Conservation (phyloP, 2,888 invertebrate species). For the Leptopilina drosophilae region DNA sequence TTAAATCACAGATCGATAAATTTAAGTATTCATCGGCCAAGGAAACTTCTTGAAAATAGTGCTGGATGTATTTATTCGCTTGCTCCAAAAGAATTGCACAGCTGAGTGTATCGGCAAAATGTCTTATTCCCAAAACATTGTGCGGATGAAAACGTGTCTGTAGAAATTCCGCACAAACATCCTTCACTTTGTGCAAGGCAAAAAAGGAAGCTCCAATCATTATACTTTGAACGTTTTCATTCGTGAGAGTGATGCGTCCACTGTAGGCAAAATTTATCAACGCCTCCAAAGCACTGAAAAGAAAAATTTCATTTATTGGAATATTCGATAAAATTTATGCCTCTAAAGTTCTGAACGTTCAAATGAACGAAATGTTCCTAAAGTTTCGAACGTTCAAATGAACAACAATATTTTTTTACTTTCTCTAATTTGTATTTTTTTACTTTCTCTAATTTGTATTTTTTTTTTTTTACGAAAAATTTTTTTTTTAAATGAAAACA, state of each 20-base stretch:
- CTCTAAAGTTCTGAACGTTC: no score
- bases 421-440: no score
- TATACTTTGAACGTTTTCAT: constrained; percentile 88
- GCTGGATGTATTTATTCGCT: constrained; percentile 88
- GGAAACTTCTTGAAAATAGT: constrained; percentile 87
- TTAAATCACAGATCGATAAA: constrained; percentile 81
- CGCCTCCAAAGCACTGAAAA: constrained; percentile 84
- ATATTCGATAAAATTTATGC: no score
- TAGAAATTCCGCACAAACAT: constrained; percentile 90
- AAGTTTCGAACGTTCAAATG: no score
- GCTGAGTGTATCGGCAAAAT: constrained; percentile 88
- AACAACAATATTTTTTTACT: no score
- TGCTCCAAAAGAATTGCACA: constrained; percentile 85
- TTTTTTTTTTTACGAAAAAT: no score
- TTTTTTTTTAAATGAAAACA: no score
- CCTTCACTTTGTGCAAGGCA: constrained; percentile 87
- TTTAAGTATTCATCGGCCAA: constrained; percentile 87
- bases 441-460: no score
- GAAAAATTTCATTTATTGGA: neutral
- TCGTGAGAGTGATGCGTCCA: constrained; percentile 86
- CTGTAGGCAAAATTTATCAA: constrained; percentile 92
- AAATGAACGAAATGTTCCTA: no score
- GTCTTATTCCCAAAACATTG: constrained; percentile 88
- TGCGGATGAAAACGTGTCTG: constrained; percentile 87
- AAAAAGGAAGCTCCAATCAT: constrained; percentile 92